Evolutionary conservation across 2,888 invertebrate genomes (phyloP).

Genomic region (Trissolcus japonicus): DNA sequence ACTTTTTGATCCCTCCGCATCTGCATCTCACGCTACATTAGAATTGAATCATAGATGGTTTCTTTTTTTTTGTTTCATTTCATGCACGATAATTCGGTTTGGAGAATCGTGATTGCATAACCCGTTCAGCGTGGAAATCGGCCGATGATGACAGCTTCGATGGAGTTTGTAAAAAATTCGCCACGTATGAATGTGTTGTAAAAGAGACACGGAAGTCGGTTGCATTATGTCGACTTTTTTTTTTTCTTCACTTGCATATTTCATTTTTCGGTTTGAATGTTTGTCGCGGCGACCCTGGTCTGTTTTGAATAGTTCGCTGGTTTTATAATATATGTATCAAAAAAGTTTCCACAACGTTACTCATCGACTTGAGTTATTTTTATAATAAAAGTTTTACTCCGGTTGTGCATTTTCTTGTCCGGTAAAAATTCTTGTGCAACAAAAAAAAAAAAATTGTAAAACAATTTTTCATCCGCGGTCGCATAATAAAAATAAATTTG

Average conservation of each 20-base stretch:
- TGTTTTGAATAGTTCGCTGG: constrained; percentile 23
- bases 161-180: background rate
- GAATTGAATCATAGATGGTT: constrained; percentile 1
- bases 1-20: background rate
- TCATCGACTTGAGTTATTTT: too few species aligned
- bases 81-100: background rate
- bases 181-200: background rate
- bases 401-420: too few species aligned
- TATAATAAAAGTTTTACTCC: too few species aligned
- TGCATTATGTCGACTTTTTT: background rate
- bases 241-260: constrained; percentile 8
- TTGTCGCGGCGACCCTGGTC: constrained; percentile 34
- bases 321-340: too few species aligned
- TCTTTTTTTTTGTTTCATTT: background rate
- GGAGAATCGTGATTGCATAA: constrained; percentile 10
- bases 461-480: too few species aligned
- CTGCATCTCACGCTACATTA: background rate
- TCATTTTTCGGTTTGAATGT: too few species aligned
- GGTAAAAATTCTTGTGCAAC: too few species aligned
- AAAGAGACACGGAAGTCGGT: background rate
- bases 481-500: too few species aligned
- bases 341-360: too few species aligned
- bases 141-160: background rate
- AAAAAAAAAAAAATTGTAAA: too few species aligned
- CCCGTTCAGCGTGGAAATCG: constrained; percentile 6